These are phyloP conservation scores for Myopa tessellatipennis DNA, from an alignment of 2,888 invertebrate genomes.

Conservation along the genomic window DNA sequence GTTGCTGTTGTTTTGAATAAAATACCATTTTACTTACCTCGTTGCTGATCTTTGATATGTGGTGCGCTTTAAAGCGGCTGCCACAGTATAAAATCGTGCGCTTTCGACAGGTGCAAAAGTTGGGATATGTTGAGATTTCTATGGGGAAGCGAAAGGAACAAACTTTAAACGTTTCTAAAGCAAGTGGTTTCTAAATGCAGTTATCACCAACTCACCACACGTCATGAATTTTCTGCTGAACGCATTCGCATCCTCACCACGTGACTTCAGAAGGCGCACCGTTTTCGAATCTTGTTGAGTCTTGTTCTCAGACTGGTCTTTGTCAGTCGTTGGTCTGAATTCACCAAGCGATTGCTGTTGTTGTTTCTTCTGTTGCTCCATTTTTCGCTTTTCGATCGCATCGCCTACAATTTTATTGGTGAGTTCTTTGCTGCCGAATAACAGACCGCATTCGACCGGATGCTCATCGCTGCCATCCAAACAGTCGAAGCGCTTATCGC, in stretches of 20 bases:
- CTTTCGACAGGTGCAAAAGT: slow-evolving; percentile 58
- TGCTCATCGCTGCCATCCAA: slow-evolving; percentile 69
- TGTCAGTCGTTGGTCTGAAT: no score
- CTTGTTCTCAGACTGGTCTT: not conserved
- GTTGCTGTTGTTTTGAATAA: no score
- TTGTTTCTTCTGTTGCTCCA: slow-evolving; percentile 37
- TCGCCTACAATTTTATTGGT: slow-evolving; percentile 62
- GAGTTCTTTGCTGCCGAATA: slow-evolving; percentile 65
- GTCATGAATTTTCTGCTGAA: not conserved
- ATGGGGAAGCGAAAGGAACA: slow-evolving; percentile 9
- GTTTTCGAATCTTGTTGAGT: no score
- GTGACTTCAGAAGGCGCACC: no score
- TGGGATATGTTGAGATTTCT: slow-evolving; percentile 66
- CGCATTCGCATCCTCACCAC: no score
- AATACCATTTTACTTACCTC: slow-evolving; percentile 51
- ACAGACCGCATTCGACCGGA: slow-evolving; percentile 66
- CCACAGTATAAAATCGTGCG: slow-evolving; percentile 59
- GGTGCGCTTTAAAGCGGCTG: slow-evolving; percentile 53
- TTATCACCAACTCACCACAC: slow-evolving; percentile 14
- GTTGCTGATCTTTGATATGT: slow-evolving; percentile 55
- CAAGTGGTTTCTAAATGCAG: not conserved
- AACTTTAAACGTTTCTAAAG: not conserved
- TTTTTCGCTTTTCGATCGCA: slow-evolving; percentile 59
- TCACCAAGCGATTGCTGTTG: slow-evolving; percentile 8
- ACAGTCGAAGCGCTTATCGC: slow-evolving; percentile 70